phyloP scores from a whole-genome alignment of 2,888 invertebrate genomes.

The Cylloceria caligata region DNA sequence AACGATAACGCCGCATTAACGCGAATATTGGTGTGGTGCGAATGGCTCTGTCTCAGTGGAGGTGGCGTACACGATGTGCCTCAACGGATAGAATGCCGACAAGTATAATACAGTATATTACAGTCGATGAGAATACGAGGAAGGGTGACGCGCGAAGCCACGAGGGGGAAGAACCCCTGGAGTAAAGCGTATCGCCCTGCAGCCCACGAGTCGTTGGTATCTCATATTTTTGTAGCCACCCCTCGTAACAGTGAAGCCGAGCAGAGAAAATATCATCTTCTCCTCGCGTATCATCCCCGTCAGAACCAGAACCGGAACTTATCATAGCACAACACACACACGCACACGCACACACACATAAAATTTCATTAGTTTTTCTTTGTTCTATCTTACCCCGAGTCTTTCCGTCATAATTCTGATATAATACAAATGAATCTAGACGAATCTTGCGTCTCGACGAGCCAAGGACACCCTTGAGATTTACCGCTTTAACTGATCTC shows the following conservation, averaged over 20 bases:
- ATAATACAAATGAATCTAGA: slow-evolving; percentile 39
- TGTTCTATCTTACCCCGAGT: neutral
- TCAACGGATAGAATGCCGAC: slow-evolving; percentile 38
- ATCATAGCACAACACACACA: neutral
- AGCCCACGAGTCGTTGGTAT: slow-evolving; percentile 35
- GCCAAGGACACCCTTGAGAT: slow-evolving; percentile 43
- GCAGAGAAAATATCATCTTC: slow-evolving; percentile 53
- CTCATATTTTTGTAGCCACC: slow-evolving; percentile 43
- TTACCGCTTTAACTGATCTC: slow-evolving; percentile 18
- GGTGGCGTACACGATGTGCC: slow-evolving; percentile 29
- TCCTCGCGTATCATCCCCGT: slow-evolving; percentile 14
- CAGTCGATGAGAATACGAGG: slow-evolving; percentile 46
- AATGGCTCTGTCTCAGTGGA: slow-evolving; percentile 33
- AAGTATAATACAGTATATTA: slow-evolving; percentile 51
- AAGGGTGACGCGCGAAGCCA: slow-evolving; percentile 27
- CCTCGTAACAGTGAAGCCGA: slow-evolving; percentile 8
- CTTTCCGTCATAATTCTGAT: slow-evolving; percentile 27
- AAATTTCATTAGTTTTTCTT: slow-evolving; percentile 38
- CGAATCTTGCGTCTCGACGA: slow-evolving; percentile 44
- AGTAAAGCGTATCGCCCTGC: slow-evolving; percentile 31
- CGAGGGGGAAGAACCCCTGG: slow-evolving; percentile 30
- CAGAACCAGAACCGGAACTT: slow-evolving; percentile 1
- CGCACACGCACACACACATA: neutral
- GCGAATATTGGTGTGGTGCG: slow-evolving; percentile 67
- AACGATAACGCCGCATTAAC: slow-evolving; percentile 74